Percentiles rank a stretch among this genome's conserved stretches.
phyloP scores from a whole-genome alignment of 2,797 vertebrate species.

The Anas bernieri region DNA sequence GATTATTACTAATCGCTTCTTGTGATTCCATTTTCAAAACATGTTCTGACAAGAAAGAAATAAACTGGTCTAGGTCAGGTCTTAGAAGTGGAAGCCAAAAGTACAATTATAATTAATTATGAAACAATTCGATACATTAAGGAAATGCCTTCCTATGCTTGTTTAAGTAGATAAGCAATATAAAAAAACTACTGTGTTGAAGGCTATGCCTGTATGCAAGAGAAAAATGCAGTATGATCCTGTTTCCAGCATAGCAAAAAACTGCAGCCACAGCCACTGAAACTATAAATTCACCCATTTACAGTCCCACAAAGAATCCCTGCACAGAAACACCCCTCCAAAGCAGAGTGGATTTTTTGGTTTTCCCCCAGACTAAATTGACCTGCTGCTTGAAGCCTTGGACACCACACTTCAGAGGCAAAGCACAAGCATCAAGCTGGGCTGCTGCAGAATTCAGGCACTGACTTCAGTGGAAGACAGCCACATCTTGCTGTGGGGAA shows the following conservation, averaged over 20 bases:
- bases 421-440: slow-evolving; percentile 8
- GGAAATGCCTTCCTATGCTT: neutral
- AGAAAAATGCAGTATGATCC: neutral
- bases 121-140: neutral
- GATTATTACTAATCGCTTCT: slow-evolving; percentile 41
- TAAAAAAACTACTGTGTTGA: neutral
- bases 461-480: slow-evolving; percentile 46
- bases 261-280: neutral
- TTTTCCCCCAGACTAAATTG: neutral
- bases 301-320: neutral
- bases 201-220: neutral
- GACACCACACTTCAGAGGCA: neutral
- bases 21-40: slow-evolving; percentile 31
- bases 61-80: neutral
- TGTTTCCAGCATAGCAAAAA: neutral
- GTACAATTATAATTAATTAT: neutral
- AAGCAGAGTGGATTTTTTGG: neutral
- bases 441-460: slow-evolving; percentile 6
- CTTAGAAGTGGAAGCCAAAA: slow-evolving; percentile 1
- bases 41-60: slow-evolving; percentile 14
- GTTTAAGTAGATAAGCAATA: neutral
- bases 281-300: neutral
- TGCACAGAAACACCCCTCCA: neutral
- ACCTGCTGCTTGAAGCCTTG: neutral
- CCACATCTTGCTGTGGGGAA: slow-evolving; percentile 56